A percentile compares a stretch with the other conserved stretches of the same genome.
phyloP scores from a whole-genome alignment of 2,113 vertebrate species.

The Aspidoscelis tigris region DNA sequence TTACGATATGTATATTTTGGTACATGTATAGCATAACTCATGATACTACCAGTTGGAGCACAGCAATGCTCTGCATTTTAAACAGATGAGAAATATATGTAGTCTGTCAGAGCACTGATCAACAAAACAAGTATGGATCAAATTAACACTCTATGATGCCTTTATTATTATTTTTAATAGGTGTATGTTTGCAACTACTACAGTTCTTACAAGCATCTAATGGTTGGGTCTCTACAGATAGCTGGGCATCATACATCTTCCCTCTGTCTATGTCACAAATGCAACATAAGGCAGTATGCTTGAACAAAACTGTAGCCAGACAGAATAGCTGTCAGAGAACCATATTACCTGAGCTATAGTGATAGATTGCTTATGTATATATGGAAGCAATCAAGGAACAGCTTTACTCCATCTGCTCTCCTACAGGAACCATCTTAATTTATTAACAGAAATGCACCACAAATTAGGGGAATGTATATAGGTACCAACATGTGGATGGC shows the following conservation, averaged over 20 bases:
- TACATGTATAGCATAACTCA: too few species aligned
- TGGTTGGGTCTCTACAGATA: constrained; percentile 39
- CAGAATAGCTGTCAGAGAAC: neutral
- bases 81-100: neutral
- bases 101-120: neutral
- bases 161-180: neutral
- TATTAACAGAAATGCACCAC: constrained; percentile 28
- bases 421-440: constrained; percentile 30
- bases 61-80: neutral
- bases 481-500: constrained; percentile 31
- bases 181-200: neutral
- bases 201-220: constrained; percentile 54
- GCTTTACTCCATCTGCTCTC: constrained; percentile 32
- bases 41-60: neutral
- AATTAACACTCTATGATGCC: neutral
- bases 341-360: constrained; percentile 16
- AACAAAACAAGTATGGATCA: neutral
- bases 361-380: constrained; percentile 32
- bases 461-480: constrained; percentile 14
- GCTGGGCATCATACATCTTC: constrained; percentile 45
- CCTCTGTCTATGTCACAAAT: constrained; percentile 27
- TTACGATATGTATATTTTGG: neutral
- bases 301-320: constrained; percentile 23
- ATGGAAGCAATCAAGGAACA: constrained; percentile 27
- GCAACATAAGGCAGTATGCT: constrained; percentile 8